Evolutionary conservation across 2,113 vertebrate genomes (phyloP), one percentile per base, ranked within the genome.

Genomic region (Nycticebus coucang): DNA sequence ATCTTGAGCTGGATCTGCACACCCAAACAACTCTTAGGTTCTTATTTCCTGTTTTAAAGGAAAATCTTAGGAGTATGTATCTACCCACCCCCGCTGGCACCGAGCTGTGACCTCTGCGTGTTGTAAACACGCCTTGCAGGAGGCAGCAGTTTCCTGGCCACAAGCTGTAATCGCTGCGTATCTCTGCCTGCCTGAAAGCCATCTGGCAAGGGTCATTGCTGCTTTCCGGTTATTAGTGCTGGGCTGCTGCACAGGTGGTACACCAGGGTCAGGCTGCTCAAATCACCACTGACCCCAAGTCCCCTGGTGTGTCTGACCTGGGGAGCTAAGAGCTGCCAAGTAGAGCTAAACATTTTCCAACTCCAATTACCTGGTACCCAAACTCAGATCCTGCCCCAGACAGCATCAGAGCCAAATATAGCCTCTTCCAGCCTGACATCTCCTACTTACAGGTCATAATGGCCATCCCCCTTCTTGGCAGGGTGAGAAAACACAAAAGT

Each of bases 391-490:
- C 72, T 5, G 28, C 62, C 66, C 66, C 60, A 57, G 45, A 4
- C 1, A 30, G 41, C 21, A 22, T 30, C 4, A 2, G 72, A 71
- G 71, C 35, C 0, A 0, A 28, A 41, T 2, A 10, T 4, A 26
- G 66, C 3, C 30, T 60, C 86, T 83, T 55, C 0, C 6, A 69
- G 66, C 30, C 4, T 66, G n/a, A 1, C 28, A 19, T 9, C n/a
- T 18, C 60, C 53, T 15, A 81, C 64, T 41, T 7, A 50, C 0
- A 4, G 3, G 22, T 3, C 69, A 35, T 28, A 7, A 7, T 0
- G n/a, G 37, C n/a, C 80, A 41, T 12, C 26, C 37, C 66, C 91
- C 55, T 64, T 37, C 18, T 19, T 11, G 17, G 37, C 82, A 68
- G 66, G n/a, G 57, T 1, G 35, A 60, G 28, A 85, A 81, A 33